These are phyloP conservation scores for Taenaris catops DNA, from an alignment of 2,888 invertebrate species.

Conservation along the genomic window DNA sequence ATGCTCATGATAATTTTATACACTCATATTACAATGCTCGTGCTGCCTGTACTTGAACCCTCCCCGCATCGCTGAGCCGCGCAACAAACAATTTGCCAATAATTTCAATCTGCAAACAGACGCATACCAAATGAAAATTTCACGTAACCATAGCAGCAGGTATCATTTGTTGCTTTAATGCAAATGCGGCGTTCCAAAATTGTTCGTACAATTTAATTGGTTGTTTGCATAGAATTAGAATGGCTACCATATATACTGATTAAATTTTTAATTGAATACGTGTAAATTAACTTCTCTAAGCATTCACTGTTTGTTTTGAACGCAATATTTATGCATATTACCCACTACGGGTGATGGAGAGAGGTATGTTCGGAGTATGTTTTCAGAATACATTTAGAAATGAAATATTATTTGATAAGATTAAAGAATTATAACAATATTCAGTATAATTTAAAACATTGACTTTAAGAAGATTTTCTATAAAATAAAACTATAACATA, in stretches of 20 bases:
- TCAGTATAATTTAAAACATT: no score
- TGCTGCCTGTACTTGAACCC: conserved; percentile 4
- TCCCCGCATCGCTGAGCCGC: conserved; percentile 38
- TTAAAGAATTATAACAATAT: no score
- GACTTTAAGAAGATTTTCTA: no score
- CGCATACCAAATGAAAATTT: conserved; percentile 58
- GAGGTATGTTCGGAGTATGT: no score
- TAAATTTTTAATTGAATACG: conserved; percentile 1
- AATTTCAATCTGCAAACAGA: conserved; percentile 50
- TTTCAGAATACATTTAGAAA: no score
- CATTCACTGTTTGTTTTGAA: no score
- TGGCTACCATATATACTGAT: background rate
- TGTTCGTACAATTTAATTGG: conserved; percentile 7
- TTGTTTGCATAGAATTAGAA: background rate
- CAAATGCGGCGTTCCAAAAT: conserved; percentile 44
- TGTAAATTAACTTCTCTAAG: background rate
- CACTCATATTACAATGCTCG: no score
- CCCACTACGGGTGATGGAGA: no score
- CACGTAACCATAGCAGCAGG: conserved; percentile 39
- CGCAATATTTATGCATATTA: no score
- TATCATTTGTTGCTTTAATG: conserved; percentile 50
- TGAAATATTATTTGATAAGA: no score
- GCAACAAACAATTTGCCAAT: conserved; percentile 59
- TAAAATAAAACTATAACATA: no score
- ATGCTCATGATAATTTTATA: no score